phyloP scores from a whole-genome alignment of 1,140 invertebrate genomes.

The Nilaparvata lugens region DNA sequence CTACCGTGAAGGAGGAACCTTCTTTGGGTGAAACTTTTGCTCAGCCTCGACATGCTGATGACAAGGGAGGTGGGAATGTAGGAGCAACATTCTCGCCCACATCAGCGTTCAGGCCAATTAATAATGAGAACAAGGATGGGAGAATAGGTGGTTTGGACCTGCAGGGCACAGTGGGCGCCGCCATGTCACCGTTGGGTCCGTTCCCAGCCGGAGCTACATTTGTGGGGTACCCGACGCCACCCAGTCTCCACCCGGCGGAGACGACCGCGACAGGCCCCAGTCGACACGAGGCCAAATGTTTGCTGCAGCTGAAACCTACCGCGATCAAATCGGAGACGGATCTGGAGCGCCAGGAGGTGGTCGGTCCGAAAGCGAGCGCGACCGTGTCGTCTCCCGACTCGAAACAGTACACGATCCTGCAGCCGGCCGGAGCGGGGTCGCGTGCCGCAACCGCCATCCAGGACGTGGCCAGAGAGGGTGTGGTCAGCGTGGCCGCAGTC shows the following conservation, averaged over 20 bases:
- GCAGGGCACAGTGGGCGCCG: constrained; percentile 31
- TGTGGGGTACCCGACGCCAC: constrained; percentile 46
- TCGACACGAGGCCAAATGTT: constrained; percentile 29
- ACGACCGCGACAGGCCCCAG: constrained; percentile 30
- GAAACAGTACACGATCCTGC: constrained; percentile 73
- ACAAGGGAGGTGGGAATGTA: not conserved
- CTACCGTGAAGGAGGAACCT: not conserved
- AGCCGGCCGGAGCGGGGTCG: constrained; percentile 65
- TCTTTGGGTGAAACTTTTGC: constrained; percentile 2
- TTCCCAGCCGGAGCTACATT: constrained; percentile 52
- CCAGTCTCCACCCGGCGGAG: constrained; percentile 31
- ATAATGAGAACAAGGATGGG: constrained; percentile 29
- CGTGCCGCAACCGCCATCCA: constrained; percentile 67
- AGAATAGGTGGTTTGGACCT: constrained; percentile 39
- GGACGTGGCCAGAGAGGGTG: constrained; percentile 56
- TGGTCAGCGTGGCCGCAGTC: constrained; percentile 53
- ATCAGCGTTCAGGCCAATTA: constrained; percentile 62
- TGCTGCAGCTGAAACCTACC: constrained; percentile 40
- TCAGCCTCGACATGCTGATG: not conserved
- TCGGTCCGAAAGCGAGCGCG: constrained; percentile 8
- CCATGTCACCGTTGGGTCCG: constrained; percentile 44
- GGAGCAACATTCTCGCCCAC: constrained; percentile 40
- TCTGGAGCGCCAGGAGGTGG: constrained; percentile 24
- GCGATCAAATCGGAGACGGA: constrained; percentile 33
- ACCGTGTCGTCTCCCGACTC: constrained; percentile 34